Evolutionary conservation across 1,140 invertebrate genomes (phyloP).

Genomic region (Propsilocerus akamusi): DNA sequence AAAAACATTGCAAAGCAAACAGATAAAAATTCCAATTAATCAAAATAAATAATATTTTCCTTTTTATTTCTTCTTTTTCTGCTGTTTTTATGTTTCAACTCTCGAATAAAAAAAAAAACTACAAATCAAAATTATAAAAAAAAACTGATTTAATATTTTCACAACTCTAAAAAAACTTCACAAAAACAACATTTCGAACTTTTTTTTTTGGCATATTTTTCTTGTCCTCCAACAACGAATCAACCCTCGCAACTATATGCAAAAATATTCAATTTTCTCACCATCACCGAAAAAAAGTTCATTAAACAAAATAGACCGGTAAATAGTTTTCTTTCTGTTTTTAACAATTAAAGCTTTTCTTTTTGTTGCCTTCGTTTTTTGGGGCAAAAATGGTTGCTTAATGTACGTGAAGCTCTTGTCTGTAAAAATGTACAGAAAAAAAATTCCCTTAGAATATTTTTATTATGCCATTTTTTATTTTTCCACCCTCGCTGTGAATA

Average conservation of each 20-base stretch:
- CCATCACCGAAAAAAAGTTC: background rate
- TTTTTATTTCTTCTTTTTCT: background rate
- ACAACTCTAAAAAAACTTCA: background rate
- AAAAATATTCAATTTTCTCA: background rate
- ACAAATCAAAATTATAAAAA: background rate
- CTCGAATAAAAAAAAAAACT: no score
- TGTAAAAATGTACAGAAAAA: no score
- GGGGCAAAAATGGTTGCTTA: no score
- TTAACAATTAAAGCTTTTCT: background rate
- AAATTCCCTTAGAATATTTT: no score
- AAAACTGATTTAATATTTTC: no score
- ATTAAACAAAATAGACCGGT: conserved; percentile 3
- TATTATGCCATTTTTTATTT: no score
- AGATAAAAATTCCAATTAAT: background rate
- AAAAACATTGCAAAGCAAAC: background rate
- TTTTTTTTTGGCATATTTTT: no score
- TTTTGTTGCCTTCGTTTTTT: background rate
- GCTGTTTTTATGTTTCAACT: background rate
- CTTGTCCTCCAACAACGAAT: no score
- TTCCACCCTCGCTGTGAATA: no score
- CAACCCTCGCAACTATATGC: no score
- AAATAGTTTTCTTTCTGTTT: background rate
- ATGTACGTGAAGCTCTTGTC: no score
- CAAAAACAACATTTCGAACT: background rate
- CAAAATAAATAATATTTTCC: no score